phyloP scores from a whole-genome alignment of 2,113 vertebrate genomes.

The Bubo bubo region DNA sequence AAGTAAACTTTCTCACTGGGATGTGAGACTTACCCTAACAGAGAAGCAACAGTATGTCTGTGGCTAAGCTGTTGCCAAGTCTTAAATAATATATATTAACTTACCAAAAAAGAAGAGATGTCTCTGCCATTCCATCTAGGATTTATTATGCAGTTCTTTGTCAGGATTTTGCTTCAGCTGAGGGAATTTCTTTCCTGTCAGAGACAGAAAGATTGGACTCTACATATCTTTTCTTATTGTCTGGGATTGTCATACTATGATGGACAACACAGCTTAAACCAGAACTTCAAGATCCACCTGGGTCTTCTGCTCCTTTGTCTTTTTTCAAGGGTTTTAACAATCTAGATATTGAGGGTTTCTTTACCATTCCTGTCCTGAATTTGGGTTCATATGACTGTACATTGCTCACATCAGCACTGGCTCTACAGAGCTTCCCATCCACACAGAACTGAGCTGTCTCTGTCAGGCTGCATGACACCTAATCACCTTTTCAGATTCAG shows the following conservation, averaged over 20 bases:
- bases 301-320: not conserved
- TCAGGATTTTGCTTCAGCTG: not conserved
- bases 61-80: not conserved
- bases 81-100: not conserved
- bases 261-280: not conserved
- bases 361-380: not conserved
- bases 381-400: not conserved
- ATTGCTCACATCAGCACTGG: not conserved
- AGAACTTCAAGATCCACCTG: not conserved
- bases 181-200: not conserved
- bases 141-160: not conserved
- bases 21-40: not conserved
- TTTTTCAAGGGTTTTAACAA: not conserved
- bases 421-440: not conserved
- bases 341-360: not conserved
- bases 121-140: not conserved
- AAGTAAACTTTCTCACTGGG: slow-evolving; percentile 30
- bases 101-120: not conserved
- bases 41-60: not conserved
- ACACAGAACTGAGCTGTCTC: rapidly evolving
- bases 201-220: not conserved
- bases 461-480: not conserved
- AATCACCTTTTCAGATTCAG: not conserved
- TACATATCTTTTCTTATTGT: not conserved
- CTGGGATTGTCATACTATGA: not conserved